These are phyloP conservation scores for Heliocidaris erythrogramma DNA, from an alignment of 35 echinoderm and acorn worm genomes.

Conservation along the genomic window DNA sequence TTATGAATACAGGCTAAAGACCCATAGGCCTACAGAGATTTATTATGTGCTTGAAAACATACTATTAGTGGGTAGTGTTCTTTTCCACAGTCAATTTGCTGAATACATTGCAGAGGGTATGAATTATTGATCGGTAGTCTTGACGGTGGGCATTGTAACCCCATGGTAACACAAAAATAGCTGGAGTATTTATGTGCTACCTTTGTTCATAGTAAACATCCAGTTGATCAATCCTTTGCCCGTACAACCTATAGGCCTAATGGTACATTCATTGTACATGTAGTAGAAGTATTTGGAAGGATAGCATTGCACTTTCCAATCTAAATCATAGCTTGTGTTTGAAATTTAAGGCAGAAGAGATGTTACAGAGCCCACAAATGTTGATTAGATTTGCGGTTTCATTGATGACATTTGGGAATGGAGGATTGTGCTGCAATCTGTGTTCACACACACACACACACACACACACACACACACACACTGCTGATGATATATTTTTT, in stretches of 20 bases:
- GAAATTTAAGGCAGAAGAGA: too few species aligned
- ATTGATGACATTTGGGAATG: too few species aligned
- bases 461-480: too few species aligned
- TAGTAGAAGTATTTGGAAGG: too few species aligned
- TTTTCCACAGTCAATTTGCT: neutral
- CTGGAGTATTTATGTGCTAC: neutral
- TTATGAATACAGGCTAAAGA: neutral
- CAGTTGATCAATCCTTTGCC: neutral
- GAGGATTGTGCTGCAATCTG: too few species aligned
- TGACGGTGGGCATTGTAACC: neutral
- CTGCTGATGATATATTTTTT: too few species aligned
- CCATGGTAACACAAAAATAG: constrained; percentile 10
- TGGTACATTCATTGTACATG: neutral
- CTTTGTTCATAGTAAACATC: neutral
- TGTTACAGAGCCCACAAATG: too few species aligned
- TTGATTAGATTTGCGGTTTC: too few species aligned
- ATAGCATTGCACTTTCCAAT: too few species aligned
- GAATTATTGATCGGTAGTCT: neutral
- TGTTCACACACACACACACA: too few species aligned
- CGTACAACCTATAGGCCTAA: neutral
- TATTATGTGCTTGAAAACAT: neutral
- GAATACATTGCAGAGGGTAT: neutral
- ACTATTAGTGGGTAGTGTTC: neutral
- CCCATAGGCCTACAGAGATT: neutral
- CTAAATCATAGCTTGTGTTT: too few species aligned